These are phyloP conservation scores for Tauraco erythrolophus DNA, from an alignment of 2,113 vertebrate genomes.

Conservation along the genomic window DNA sequence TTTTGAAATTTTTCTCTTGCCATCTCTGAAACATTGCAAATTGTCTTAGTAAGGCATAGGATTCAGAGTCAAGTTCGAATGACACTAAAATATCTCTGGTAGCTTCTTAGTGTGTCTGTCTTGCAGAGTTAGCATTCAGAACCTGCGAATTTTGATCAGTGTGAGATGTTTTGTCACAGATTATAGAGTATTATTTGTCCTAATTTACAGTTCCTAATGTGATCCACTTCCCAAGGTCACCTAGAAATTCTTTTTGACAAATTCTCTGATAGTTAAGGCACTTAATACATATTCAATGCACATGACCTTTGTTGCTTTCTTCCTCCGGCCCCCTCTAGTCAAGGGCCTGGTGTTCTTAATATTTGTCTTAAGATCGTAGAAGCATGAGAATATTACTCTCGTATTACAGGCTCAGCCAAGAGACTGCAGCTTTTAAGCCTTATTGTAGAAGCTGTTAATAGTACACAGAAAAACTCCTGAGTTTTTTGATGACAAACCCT, in stretches of 20 bases:
- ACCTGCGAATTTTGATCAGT: background rate
- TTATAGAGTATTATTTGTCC: background rate
- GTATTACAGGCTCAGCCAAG: background rate
- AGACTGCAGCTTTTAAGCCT: background rate
- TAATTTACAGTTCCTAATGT: background rate
- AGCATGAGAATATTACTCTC: background rate
- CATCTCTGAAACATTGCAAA: background rate
- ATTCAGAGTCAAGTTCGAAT: background rate
- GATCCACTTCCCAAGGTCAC: background rate
- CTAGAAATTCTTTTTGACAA: background rate
- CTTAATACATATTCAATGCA: background rate
- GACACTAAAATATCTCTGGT: background rate
- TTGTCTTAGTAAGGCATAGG: background rate
- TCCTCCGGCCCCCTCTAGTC: background rate
- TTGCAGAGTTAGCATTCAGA: background rate
- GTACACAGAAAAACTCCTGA: background rate
- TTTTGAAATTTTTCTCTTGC: background rate
- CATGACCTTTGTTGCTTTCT: background rate
- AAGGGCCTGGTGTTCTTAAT: background rate
- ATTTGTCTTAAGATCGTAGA: background rate
- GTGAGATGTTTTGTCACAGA: background rate
- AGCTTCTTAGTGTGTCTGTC: background rate
- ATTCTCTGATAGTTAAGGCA: background rate
- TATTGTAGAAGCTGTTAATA: background rate
- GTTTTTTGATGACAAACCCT: too few species aligned